A percentile compares a stretch with the other conserved stretches of the same genome.
Conservation (phyloP, 92 coral and sea anemone species). For the Isaurus tuberculatus region DNA sequence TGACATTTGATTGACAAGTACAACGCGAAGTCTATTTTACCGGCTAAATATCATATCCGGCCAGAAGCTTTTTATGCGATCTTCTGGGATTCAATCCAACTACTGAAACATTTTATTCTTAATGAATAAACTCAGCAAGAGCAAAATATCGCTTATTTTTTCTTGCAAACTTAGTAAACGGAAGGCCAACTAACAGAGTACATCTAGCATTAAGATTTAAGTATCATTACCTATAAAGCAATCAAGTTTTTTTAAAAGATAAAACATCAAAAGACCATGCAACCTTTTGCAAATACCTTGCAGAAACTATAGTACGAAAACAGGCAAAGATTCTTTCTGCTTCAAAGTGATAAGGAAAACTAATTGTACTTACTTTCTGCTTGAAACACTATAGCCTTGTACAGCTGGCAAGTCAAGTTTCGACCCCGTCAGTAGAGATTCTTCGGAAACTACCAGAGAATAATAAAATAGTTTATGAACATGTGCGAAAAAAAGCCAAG, state of each 20-base stretch:
- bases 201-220: constrained; percentile 14
- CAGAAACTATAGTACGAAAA: neutral
- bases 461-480: neutral
- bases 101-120: too few relatives aligned
- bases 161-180: constrained; percentile 1
- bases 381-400: neutral
- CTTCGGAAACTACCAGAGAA: neutral
- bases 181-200: constrained; percentile 6
- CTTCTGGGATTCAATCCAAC: too few relatives aligned
- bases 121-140: neutral
- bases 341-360: neutral
- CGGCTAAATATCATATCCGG: too few relatives aligned
- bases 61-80: too few relatives aligned
- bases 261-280: neutral
- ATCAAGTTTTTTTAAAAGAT: neutral
- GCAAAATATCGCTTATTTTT: constrained; percentile 4
- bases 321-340: neutral
- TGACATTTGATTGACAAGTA: too few relatives aligned
- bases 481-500: neutral
- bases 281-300: neutral
- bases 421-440: neutral
- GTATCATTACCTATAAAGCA: neutral
- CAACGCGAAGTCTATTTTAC: neutral
- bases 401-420: neutral
- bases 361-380: neutral